These are phyloP conservation scores for Steinernema hermaphroditum DNA, from an alignment of 2,888 invertebrate genomes.

Conservation along the genomic window DNA sequence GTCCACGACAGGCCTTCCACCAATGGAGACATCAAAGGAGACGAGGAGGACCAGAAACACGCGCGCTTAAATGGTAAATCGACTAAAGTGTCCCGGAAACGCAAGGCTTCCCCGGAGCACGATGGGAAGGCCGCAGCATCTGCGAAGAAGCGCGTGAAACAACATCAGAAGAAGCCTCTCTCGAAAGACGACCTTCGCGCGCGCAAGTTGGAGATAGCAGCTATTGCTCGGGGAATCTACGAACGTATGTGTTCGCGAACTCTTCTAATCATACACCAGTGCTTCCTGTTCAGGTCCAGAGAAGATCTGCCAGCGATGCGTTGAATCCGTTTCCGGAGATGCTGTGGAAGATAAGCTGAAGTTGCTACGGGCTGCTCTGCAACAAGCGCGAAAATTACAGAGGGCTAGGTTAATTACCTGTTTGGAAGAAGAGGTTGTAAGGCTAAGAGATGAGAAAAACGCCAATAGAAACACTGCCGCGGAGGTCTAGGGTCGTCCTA, in stretches of 20 bases:
- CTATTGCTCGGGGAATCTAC: not conserved
- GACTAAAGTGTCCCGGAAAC: too few relatives aligned
- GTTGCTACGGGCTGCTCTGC: not conserved
- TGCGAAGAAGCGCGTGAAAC: too few relatives aligned
- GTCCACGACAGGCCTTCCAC: too few relatives aligned
- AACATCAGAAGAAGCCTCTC: not conserved
- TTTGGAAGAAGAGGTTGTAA: slow-evolving; percentile 1
- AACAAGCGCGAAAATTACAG: not conserved
- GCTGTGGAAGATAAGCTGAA: slow-evolving; percentile 1
- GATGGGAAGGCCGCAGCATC: too few relatives aligned
- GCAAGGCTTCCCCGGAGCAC: too few relatives aligned
- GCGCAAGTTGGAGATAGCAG: not conserved
- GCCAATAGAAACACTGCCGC: not conserved
- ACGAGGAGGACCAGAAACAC: too few relatives aligned
- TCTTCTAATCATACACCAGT: not conserved
- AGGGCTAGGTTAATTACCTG: not conserved
- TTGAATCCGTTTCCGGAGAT: not conserved
- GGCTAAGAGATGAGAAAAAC: slow-evolving; percentile 11
- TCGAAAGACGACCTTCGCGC: not conserved
- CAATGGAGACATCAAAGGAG: too few relatives aligned
- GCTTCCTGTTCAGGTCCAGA: slow-evolving; percentile 23
- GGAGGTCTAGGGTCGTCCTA: not conserved
- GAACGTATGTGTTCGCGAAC: not conserved
- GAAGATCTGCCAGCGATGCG: not conserved
- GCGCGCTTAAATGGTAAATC: too few relatives aligned